A percentile compares a stretch with the other conserved stretches of the same genome.
These are phyloP conservation scores for Atopsyche davidsoni DNA, from an alignment of 1,140 invertebrate genomes.

Conservation along the genomic window DNA sequence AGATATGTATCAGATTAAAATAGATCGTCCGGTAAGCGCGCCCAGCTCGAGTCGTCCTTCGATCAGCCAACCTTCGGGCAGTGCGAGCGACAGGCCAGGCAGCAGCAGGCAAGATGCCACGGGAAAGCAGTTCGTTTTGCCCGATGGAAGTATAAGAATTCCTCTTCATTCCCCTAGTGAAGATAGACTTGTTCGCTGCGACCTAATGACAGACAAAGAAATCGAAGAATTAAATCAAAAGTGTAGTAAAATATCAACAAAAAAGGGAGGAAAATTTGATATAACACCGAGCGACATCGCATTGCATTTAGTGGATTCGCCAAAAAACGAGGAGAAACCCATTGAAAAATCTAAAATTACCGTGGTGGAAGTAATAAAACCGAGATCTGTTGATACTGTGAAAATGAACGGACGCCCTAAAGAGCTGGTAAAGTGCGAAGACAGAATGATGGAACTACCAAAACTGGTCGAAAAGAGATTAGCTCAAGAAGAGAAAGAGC, in stretches of 20 bases:
- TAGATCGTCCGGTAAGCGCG: conserved; percentile 26
- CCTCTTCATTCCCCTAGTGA: conserved; percentile 50
- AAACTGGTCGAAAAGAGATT: too few relatives aligned
- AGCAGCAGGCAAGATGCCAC: conserved; percentile 19
- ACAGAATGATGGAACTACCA: neutral
- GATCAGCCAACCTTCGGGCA: conserved; percentile 22
- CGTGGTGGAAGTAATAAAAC: conserved; percentile 1
- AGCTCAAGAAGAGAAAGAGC: too few relatives aligned
- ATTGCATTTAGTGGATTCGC: conserved; percentile 13
- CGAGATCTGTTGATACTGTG: too few relatives aligned
- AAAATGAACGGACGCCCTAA: neutral
- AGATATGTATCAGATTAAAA: conserved; percentile 21
- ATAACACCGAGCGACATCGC: conserved; percentile 8
- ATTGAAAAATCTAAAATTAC: conserved; percentile 7
- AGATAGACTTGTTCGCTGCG: conserved; percentile 27
- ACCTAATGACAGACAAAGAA: conserved; percentile 28
- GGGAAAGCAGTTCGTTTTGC: conserved; percentile 38
- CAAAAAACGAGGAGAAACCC: conserved; percentile 21
- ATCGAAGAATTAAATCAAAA: conserved; percentile 21
- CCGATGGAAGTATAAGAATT: conserved; percentile 48
- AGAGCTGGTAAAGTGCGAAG: conserved; percentile 4
- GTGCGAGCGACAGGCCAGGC: conserved; percentile 11
- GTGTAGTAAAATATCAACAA: conserved; percentile 26
- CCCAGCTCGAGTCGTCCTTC: conserved; percentile 28
- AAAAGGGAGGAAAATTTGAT: conserved; percentile 16